Evolutionary conservation across 2,113 vertebrate species (phyloP).

Genomic region (Tor tambroides): DNA sequence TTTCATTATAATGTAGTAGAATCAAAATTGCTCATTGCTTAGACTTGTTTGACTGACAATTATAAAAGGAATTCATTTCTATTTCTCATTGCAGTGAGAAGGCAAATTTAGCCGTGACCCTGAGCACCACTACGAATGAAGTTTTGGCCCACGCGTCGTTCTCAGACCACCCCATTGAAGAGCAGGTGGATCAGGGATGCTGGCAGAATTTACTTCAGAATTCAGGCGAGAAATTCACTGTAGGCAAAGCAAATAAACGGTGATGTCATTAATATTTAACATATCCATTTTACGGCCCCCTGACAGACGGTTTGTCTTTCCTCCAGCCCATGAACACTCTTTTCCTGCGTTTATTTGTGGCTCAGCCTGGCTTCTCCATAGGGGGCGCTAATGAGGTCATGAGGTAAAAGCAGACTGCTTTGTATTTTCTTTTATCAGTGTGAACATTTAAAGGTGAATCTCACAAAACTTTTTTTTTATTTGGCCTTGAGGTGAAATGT

Average conservation of each 20-base stretch:
- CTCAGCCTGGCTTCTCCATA: slow-evolving; percentile 70
- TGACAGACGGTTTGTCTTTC: slow-evolving; percentile 31
- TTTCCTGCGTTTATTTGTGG: slow-evolving; percentile 91
- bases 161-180: slow-evolving; percentile 84
- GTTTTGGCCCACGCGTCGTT: slow-evolving; percentile 85
- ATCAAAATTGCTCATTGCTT: background rate
- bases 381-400: slow-evolving; percentile 80
- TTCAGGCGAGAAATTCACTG: slow-evolving; percentile 77
- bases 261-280: background rate
- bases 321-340: slow-evolving; percentile 88
- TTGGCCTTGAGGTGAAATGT: background rate
- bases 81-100: slow-evolving; percentile 81
- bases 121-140: slow-evolving; percentile 76
- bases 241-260: slow-evolving; percentile 65
- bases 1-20: background rate
- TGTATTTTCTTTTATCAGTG: background rate
- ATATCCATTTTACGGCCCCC: background rate
- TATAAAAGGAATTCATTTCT: background rate
- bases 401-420: slow-evolving; percentile 72
- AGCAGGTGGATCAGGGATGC: slow-evolving; percentile 74
- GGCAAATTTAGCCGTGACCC: slow-evolving; percentile 87
- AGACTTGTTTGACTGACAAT: background rate
- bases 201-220: slow-evolving; percentile 82
- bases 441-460: background rate
- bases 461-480: background rate